Base-by-base conservation (phyloP, 2,888 invertebrate genomes). In the Eubasilissa splendida region DNA sequence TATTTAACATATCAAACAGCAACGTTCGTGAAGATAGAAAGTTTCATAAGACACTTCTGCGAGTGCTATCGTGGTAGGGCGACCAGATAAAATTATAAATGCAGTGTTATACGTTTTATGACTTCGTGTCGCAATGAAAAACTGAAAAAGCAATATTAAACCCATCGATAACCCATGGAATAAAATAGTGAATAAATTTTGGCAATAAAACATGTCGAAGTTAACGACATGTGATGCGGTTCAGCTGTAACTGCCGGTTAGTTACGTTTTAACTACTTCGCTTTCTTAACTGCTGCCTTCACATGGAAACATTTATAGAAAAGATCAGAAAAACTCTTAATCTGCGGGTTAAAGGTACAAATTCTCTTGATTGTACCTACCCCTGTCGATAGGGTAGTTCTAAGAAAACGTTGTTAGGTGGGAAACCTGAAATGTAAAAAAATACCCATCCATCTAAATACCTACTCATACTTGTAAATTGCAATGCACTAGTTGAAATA, bases 151-250 rank as follows among this genome's bases (percentile, higher is more conserved):
- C 9, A 7, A 11, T 14, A 31, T 31, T 54, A 12, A 22, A 76
- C 63, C 70, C 56, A 70, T 53, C 80, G 76, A 76, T 66, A 80
- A 76, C 68, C 76, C 31, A 42, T 33, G 56, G 59, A 65, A 76
- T 76, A 70, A 77, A 77, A 80, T 71, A 80, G 76, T 42, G 75
- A 80, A 78, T 80, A 76, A 71, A 76, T 65, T 74, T 59, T 56
- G 65, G 81, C 79, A 60, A 82, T 83, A 83, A 83, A 83, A 83
- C 82, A 81, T 63, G 80, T 79, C 80, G 78, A 82, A 82, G 83
- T 83, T 83, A 82, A 83, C 83, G 82, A 82, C 82, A 80, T 33
- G 77, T 83, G 83, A 83, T 77, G 82, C 79, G 80, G 80, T 77
- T 60, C 76, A 53, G 76, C 71, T 79, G 82, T 83, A 83, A 82